phyloP scores from a whole-genome alignment of 2,888 invertebrate species.

The Cheilosia pagana region DNA sequence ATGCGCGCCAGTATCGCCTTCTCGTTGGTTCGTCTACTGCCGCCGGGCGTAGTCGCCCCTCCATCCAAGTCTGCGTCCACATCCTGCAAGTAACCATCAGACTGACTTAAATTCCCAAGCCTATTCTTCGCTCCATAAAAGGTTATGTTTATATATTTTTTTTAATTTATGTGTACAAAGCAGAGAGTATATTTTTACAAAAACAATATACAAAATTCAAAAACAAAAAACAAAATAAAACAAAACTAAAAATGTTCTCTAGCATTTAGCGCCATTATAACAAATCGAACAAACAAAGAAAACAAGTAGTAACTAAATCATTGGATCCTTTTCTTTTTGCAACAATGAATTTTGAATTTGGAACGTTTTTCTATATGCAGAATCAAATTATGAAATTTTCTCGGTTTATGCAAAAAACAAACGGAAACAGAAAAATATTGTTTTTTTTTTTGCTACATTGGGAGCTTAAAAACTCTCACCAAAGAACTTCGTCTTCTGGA shows the following conservation, averaged over 20 bases:
- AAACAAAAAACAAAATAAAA: conserved; percentile 16
- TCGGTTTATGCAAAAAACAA: conserved; percentile 46
- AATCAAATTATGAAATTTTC: conserved; percentile 36
- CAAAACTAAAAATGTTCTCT: conserved; percentile 11
- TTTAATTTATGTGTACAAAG: conserved; percentile 20
- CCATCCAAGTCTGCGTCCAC: conserved; percentile 79
- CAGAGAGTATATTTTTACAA: conserved; percentile 33
- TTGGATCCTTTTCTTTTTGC: conserved; percentile 13
- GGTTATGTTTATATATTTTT: conserved; percentile 6
- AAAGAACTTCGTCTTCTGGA: conserved; percentile 80
- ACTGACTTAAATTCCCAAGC: conserved; percentile 78
- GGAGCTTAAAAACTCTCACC: conserved; percentile 78
- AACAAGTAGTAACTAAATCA: conserved; percentile 22
- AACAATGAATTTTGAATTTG: conserved; percentile 52
- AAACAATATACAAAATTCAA: conserved; percentile 11
- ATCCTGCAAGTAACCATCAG: conserved; percentile 82
- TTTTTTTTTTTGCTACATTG: conserved; percentile 35
- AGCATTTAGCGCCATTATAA: conserved; percentile 36
- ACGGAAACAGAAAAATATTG: conserved; percentile 31
- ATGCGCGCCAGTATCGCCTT: conserved; percentile 92
- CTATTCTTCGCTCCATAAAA: conserved; percentile 53
- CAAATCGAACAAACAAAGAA: conserved; percentile 44
- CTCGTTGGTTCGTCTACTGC: conserved; percentile 85
- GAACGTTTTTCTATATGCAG: conserved; percentile 21
- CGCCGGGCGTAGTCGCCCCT: conserved; percentile 76